Evolutionary conservation across 1,140 invertebrate genomes (phyloP), one percentile per base, ranked within the genome.

Genomic region (Aradophagus sp.): DNA sequence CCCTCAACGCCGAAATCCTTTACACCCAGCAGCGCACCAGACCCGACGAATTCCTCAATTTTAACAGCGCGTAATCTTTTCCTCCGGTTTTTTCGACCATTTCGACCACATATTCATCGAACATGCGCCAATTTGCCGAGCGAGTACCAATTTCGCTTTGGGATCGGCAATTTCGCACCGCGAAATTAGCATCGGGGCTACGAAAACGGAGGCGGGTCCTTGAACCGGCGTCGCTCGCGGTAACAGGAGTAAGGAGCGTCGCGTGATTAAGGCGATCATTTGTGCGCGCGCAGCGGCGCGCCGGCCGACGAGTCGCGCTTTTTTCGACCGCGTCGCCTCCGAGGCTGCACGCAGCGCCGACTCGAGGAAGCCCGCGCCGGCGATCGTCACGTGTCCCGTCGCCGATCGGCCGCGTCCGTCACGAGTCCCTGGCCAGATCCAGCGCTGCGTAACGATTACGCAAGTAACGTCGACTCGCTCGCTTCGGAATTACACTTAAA

Each of bases 371-470:
- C 20, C 4, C 13, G 47, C 66, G 52, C 36, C 32, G 41, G 53
- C 65, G 45, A 23, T 10, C 59, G 61, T 69, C 63, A 63, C 58
- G 58, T 59, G 59, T 63, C 44, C 31, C 59, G 53, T 14, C 48
- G 48, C 15, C 52, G 53, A 69, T 74, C 59, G 35, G 58, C 42
- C 39, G 44, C 65, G 48, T 65, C 45, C 50, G 61, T 71, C 55
- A 66, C 73, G 55, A 75, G 69, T 71, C 65, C 58, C 65, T 73
- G 58, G 65, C 59, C 38, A 66, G 59, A 63, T 66, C 53, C 65
- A 55, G 38, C 59, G 32, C 69, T 67, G 56, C 69, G 73, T 75
- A 79, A 68, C 69, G 74, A 80, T 81, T 81, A 81, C 68, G 76
- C 77, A 81, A 80, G 74, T 59, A 65, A 66, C 56, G 41, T 74